Evolutionary conservation across 2,113 vertebrate genomes (phyloP).

Genomic region (Ptyas mucosa): DNA sequence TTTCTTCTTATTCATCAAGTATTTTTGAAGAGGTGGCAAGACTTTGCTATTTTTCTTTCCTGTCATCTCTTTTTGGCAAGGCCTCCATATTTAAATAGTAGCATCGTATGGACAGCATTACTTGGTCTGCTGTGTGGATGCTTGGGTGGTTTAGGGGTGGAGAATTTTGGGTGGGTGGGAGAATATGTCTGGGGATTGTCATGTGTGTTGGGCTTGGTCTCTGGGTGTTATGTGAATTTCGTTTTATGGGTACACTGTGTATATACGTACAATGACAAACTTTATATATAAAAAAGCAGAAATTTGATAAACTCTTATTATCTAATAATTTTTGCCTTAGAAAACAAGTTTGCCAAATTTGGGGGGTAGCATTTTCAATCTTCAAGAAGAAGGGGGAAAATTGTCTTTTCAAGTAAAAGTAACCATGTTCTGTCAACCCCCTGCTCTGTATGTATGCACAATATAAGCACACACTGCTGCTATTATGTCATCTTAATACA

Average conservation of each 20-base stretch:
- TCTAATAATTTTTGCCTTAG: background rate
- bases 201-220: no score
- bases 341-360: background rate
- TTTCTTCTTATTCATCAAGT: background rate
- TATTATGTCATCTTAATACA: background rate
- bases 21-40: background rate
- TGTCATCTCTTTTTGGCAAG: background rate
- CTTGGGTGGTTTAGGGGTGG: no score
- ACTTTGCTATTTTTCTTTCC: background rate
- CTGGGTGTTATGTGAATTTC: no score
- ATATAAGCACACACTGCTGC: background rate
- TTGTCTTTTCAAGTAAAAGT: background rate
- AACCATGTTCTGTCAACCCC: background rate
- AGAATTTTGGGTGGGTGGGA: no score
- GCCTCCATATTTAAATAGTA: background rate
- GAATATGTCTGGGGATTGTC: no score
- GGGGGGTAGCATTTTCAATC: background rate
- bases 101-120: background rate
- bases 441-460: no score
- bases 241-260: no score
- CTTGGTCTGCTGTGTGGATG: no score
- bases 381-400: background rate
- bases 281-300: no score
- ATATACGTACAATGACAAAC: no score
- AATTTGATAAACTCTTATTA: background rate